phyloP scores from a whole-genome alignment of 1,140 invertebrate genomes.

The Pentalonia nigronervosa region DNA sequence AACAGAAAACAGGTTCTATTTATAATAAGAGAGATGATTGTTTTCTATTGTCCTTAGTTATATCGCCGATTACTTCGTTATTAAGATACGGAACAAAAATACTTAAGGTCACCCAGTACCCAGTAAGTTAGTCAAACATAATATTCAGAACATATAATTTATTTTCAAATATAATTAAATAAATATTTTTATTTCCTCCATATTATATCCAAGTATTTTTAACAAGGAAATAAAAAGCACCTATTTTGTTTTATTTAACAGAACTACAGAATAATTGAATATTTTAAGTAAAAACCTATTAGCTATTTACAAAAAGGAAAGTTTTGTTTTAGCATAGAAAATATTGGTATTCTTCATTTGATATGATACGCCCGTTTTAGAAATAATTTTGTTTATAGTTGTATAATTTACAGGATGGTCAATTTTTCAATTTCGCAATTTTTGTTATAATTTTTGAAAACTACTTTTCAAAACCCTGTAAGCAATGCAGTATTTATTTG shows the following conservation, averaged over 20 bases:
- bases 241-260: background rate
- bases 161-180: background rate
- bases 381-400: too few relatives aligned
- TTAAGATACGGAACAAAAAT: constrained; percentile 21
- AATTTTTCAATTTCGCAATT: too few relatives aligned
- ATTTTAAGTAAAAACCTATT: background rate
- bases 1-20: background rate
- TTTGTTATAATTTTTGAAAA: too few relatives aligned
- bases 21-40: background rate
- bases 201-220: background rate
- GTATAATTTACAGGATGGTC: too few relatives aligned
- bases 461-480: background rate
- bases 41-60: background rate
- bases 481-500: background rate
- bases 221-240: background rate
- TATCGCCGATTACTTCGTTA: background rate
- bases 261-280: background rate
- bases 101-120: background rate
- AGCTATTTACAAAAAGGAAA: background rate
- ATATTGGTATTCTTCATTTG: too few relatives aligned
- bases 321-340: background rate
- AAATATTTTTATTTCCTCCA: constrained; percentile 7
- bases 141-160: constrained; percentile 42
- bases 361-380: too few relatives aligned
- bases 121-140: background rate